Evolutionary conservation across 2,113 vertebrate genomes (phyloP).

Genomic region (Embiotoca jacksoni): DNA sequence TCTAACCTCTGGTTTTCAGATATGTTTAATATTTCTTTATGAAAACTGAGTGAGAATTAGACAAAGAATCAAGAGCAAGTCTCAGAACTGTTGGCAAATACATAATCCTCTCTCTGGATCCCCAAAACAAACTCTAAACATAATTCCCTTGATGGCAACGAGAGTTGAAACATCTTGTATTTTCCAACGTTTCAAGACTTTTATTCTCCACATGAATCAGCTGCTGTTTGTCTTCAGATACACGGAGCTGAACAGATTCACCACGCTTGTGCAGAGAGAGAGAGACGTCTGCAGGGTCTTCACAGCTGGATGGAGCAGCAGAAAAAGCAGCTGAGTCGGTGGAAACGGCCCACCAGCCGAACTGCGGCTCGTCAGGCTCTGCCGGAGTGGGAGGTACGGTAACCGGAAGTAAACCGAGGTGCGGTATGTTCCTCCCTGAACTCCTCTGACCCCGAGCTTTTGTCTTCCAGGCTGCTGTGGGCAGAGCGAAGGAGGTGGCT

Average conservation of each 20-base stretch:
- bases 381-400: slow-evolving; percentile 87
- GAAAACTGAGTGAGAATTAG: background rate
- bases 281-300: slow-evolving; percentile 83
- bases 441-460: slow-evolving; percentile 23
- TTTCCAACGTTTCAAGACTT: background rate
- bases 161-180: background rate
- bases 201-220: background rate
- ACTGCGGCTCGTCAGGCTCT: slow-evolving; percentile 79
- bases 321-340: slow-evolving; percentile 78
- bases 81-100: background rate
- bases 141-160: background rate
- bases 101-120: background rate
- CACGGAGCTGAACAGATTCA: slow-evolving; percentile 83
- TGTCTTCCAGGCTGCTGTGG: slow-evolving; percentile 82
- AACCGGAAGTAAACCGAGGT: background rate
- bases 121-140: background rate
- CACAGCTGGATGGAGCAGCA: slow-evolving; percentile 83
- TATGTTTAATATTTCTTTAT: too few relatives aligned
- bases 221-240: slow-evolving; percentile 77
- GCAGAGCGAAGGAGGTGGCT: slow-evolving; percentile 79
- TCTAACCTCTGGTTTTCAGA: background rate
- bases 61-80: background rate
- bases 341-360: slow-evolving; percentile 81
- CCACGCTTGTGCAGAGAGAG: slow-evolving; percentile 84
- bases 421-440: background rate